Evolutionary conservation across 2,888 invertebrate species (phyloP).

Genomic region (Agrotis clavis): DNA sequence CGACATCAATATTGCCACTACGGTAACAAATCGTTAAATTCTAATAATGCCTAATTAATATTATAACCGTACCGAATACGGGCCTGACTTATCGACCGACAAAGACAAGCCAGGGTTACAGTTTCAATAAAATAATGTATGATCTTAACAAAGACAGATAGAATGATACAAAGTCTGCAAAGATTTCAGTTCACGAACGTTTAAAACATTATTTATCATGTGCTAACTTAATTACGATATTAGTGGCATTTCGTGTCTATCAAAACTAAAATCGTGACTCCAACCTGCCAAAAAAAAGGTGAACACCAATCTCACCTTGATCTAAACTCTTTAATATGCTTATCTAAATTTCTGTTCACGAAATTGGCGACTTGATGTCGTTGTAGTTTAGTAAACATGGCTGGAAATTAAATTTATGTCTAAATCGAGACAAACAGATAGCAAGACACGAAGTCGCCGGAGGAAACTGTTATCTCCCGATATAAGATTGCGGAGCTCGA

Average conservation of each 20-base stretch:
- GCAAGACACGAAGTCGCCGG: conserved; percentile 71
- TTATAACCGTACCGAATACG: conserved; percentile 39
- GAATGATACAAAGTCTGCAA: conserved; percentile 25
- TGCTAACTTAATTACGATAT: conserved; percentile 61
- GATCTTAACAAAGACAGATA: conserved; percentile 45
- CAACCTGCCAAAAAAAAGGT: conserved; percentile 66
- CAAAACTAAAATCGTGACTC: conserved; percentile 71
- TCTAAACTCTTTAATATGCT: conserved; percentile 76
- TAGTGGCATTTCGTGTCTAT: conserved; percentile 62
- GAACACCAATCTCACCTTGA: conserved; percentile 77
- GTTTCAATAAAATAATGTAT: conserved; percentile 54
- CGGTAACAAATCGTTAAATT: conserved; percentile 23
- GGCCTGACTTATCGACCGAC: conserved; percentile 42
- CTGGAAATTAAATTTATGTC: conserved; percentile 76
- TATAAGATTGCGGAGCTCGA: conserved; percentile 65
- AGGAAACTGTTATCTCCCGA: conserved; percentile 67
- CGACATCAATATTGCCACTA: conserved; percentile 25
- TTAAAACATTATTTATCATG: conserved; percentile 52
- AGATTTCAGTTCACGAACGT: conserved; percentile 37
- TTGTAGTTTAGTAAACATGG: conserved; percentile 73
- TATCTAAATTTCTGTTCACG: conserved; percentile 81
- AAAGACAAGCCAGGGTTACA: conserved; percentile 53
- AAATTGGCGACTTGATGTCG: conserved; percentile 71
- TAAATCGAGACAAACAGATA: conserved; percentile 74
- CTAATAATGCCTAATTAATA: conserved; percentile 31